Conservation (phyloP, 2,888 invertebrate species). For the Euplexia lucipara region DNA sequence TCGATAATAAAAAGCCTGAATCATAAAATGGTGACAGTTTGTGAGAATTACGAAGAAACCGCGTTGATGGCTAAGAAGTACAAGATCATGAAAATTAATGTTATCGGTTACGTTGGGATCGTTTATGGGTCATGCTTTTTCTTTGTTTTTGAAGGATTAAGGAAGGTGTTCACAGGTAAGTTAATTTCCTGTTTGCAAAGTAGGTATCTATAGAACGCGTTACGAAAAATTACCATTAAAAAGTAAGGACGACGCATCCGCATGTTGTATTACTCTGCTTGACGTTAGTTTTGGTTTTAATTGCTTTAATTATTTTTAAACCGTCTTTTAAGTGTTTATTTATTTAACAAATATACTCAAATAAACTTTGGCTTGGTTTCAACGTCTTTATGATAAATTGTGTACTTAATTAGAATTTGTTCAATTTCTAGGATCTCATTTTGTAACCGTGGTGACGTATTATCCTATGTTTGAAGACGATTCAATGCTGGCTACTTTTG, state of each 20-base stretch:
- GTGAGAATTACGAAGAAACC: conserved; percentile 76
- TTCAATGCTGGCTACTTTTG: conserved; percentile 69
- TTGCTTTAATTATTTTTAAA: conserved; percentile 3
- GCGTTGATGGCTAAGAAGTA: conserved; percentile 76
- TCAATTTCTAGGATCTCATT: conserved; percentile 79
- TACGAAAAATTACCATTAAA: not conserved
- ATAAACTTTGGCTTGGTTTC: not conserved
- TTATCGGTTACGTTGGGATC: conserved; percentile 72
- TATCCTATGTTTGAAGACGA: conserved; percentile 80
- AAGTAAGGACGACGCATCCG: not conserved
- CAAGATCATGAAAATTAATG: conserved; percentile 80
- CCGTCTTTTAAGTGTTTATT: not conserved
- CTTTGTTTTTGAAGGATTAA: conserved; percentile 82
- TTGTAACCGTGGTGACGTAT: conserved; percentile 83
- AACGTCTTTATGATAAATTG: not conserved
- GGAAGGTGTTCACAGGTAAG: conserved; percentile 77
- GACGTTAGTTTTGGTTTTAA: not conserved
- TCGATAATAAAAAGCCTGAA: conserved; percentile 75
- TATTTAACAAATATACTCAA: not conserved
- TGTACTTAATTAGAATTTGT: not conserved
- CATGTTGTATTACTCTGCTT: not conserved
- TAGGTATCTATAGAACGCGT: conserved; percentile 3
- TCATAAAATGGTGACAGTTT: conserved; percentile 76
- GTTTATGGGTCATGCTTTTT: conserved; percentile 78
- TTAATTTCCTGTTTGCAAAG: conserved; percentile 13